Conservation (phyloP, 2,888 invertebrate genomes). For the Cacoxenus indagator region DNA sequence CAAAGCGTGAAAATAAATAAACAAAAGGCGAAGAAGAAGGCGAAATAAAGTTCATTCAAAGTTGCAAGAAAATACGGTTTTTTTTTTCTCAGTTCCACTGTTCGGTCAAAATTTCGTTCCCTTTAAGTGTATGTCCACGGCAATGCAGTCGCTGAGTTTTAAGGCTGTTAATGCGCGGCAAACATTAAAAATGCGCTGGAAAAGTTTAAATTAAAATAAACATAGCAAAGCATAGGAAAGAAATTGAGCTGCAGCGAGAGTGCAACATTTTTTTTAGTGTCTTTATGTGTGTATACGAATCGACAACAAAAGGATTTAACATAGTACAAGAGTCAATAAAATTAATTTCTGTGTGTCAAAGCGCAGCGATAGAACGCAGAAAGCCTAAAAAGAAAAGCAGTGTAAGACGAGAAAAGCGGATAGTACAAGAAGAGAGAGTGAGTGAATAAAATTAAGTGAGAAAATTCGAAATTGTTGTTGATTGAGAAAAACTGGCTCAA, state of each 20-base stretch:
- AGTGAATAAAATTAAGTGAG: background rate
- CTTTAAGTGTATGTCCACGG: background rate
- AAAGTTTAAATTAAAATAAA: background rate
- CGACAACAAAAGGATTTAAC: background rate
- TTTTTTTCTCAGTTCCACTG: background rate
- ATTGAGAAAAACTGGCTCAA: slow-evolving; percentile 14
- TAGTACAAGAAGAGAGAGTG: background rate
- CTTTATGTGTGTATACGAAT: background rate
- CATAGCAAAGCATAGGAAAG: background rate
- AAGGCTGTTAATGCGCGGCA: background rate
- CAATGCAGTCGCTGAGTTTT: background rate
- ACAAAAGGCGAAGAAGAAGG: too few species aligned
- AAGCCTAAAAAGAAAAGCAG: too few species aligned
- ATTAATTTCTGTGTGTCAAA: too few species aligned
- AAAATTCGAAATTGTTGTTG: background rate
- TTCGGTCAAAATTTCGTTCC: background rate
- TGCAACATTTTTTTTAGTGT: background rate
- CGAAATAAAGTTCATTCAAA: too few species aligned
- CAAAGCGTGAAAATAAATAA: too few species aligned
- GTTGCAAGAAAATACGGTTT: too few species aligned
- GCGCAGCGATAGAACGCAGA: too few species aligned
- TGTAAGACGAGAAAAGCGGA: too few species aligned
- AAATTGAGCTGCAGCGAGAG: background rate
- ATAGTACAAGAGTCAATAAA: too few species aligned
- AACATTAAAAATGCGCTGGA: slow-evolving; percentile 2